phyloP scores from a whole-genome alignment of 2,113 vertebrate genomes.

The Merops nubicus region DNA sequence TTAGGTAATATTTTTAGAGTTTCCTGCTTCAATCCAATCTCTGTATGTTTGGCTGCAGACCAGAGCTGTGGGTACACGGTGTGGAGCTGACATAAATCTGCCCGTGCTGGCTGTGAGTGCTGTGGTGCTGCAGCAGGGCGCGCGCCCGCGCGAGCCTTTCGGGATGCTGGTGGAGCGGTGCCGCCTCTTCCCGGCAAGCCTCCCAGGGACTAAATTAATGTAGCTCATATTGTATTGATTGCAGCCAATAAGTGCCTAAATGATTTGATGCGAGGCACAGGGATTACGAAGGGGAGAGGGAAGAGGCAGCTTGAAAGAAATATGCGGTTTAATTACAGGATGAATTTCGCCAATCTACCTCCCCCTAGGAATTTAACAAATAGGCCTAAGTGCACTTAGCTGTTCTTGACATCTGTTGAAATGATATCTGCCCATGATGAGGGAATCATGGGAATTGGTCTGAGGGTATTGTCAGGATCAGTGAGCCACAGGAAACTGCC shows the following conservation, averaged over 20 bases:
- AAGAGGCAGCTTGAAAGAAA: slow-evolving; percentile 73
- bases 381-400: slow-evolving; percentile 81
- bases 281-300: slow-evolving; percentile 64
- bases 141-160: not conserved
- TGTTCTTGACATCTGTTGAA: slow-evolving; percentile 79
- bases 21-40: slow-evolving; percentile 34
- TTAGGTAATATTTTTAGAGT: slow-evolving; percentile 56
- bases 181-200: slow-evolving; percentile 73
- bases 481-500: slow-evolving; percentile 59
- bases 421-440: slow-evolving; percentile 73
- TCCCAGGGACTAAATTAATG: slow-evolving; percentile 79
- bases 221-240: slow-evolving; percentile 81
- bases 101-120: not conserved
- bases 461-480: slow-evolving; percentile 56
- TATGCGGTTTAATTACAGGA: slow-evolving; percentile 83
- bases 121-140: not conserved
- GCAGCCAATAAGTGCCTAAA: slow-evolving; percentile 81
- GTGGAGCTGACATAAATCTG: slow-evolving; percentile 38
- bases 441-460: slow-evolving; percentile 69
- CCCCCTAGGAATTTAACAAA: slow-evolving; percentile 82
- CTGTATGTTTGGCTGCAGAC: slow-evolving; percentile 52
- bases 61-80: slow-evolving; percentile 39
- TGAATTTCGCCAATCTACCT: slow-evolving; percentile 72
- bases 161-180: slow-evolving; percentile 53
- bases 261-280: slow-evolving; percentile 76